Percentiles rank a stretch among this genome's conserved stretches.
Evolutionary conservation across 2,888 invertebrate species (phyloP).

Genomic region (Papilio demoleus): DNA sequence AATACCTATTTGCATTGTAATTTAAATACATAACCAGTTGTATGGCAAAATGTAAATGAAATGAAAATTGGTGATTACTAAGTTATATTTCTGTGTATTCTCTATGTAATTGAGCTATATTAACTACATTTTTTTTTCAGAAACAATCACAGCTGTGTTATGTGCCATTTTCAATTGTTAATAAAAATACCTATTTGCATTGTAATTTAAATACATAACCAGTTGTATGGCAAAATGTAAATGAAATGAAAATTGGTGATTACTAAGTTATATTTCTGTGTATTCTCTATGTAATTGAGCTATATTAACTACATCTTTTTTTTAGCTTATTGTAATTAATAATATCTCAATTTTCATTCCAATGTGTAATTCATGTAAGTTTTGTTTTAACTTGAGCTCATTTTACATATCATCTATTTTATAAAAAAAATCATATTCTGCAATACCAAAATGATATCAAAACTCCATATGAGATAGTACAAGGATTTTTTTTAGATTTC

Average conservation of each 20-base stretch:
- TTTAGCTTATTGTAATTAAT: conserved; percentile 24
- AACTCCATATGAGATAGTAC: background rate
- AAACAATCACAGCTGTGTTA: conserved; percentile 46
- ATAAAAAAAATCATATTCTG: background rate
- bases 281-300: conserved; percentile 22
- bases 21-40: background rate
- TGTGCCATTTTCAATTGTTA: conserved; percentile 52
- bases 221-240: conserved; percentile 36
- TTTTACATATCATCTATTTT: conserved; percentile 3
- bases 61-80: conserved; percentile 1
- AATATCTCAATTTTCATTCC: conserved; percentile 35
- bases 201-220: background rate
- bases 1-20: background rate
- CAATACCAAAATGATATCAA: background rate
- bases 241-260: conserved; percentile 15
- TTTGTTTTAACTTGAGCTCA: background rate
- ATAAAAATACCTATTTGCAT: background rate
- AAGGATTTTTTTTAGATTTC: too few relatives aligned
- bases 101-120: conserved; percentile 15
- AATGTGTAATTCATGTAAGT: conserved; percentile 19
- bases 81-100: conserved; percentile 21
- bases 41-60: conserved; percentile 36
- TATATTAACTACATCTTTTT: conserved; percentile 11
- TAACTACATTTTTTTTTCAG: conserved; percentile 46
- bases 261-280: conserved; percentile 8